Evolutionary conservation across 2,113 vertebrate species (phyloP).

Genomic region (Hippocampus mohnikei): DNA sequence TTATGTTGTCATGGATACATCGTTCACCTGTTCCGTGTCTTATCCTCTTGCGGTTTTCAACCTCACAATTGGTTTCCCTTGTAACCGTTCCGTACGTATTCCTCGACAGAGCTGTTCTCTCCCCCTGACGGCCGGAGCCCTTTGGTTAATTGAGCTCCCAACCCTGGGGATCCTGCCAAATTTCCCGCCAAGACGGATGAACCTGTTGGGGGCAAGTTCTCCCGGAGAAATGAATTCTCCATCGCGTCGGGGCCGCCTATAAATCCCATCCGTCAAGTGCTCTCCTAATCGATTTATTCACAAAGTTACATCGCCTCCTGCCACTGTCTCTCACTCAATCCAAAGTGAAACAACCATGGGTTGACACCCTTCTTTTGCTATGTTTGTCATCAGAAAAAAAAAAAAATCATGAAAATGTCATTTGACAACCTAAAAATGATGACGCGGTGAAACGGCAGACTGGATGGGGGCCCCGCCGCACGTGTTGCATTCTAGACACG

Average conservation of each 20-base stretch:
- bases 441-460: constrained; percentile 24
- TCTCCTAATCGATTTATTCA: constrained; percentile 69
- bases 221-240: constrained; percentile 69
- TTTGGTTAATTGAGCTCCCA: constrained; percentile 62
- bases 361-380: constrained; percentile 26
- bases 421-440: constrained; percentile 16
- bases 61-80: constrained; percentile 1
- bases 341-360: constrained; percentile 28
- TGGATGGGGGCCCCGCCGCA: background rate
- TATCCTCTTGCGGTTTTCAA: background rate
- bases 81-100: constrained; percentile 49
- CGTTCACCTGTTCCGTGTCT: constrained; percentile 2
- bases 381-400: constrained; percentile 37
- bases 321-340: constrained; percentile 38
- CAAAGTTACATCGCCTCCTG: constrained; percentile 48
- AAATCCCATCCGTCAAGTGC: constrained; percentile 68
- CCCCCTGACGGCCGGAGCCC: constrained; percentile 41
- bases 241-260: constrained; percentile 59
- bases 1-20: background rate
- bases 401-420: constrained; percentile 4
- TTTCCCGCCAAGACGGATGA: constrained; percentile 63
- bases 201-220: constrained; percentile 50
- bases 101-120: constrained; percentile 45
- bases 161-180: constrained; percentile 61
- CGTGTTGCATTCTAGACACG: constrained; percentile 51